phyloP scores from a whole-genome alignment of 37 sponge, comb jelly and placozoan genomes.

The Haliclona indistincta region DNA sequence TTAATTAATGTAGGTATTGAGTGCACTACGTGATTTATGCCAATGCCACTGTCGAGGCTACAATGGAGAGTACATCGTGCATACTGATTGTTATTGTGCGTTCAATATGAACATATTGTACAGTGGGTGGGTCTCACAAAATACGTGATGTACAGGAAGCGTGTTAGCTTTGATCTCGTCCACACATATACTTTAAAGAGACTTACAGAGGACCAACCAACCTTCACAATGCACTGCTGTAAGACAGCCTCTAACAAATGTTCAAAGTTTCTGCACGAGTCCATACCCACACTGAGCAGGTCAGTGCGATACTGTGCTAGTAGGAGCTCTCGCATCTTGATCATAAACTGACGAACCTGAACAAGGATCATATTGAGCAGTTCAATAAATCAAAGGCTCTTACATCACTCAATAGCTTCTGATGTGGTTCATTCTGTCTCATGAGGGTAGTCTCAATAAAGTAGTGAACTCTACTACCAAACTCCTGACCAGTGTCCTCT shows the following conservation, averaged over 20 bases:
- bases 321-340: constrained; percentile 50
- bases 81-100: too few species aligned
- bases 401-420: constrained; percentile 50
- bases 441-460: constrained; percentile 22
- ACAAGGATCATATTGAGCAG: background rate
- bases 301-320: constrained; percentile 39
- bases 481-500: constrained; percentile 31
- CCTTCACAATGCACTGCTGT: constrained; percentile 53
- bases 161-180: background rate
- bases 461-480: constrained; percentile 27
- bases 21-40: background rate
- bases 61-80: too few species aligned
- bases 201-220: too few species aligned
- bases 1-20: background rate
- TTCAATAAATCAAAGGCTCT: background rate
- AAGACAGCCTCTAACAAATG: constrained; percentile 62
- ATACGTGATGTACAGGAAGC: too few species aligned
- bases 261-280: constrained; percentile 57
- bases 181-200: too few species aligned
- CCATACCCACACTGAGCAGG: constrained; percentile 50
- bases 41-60: background rate
- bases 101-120: too few species aligned
- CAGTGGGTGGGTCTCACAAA: too few species aligned
- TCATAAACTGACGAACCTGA: constrained; percentile 61
- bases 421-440: constrained; percentile 34